phyloP scores from a whole-genome alignment of 2,797 vertebrate species.

The Furcifer pardalis region DNA sequence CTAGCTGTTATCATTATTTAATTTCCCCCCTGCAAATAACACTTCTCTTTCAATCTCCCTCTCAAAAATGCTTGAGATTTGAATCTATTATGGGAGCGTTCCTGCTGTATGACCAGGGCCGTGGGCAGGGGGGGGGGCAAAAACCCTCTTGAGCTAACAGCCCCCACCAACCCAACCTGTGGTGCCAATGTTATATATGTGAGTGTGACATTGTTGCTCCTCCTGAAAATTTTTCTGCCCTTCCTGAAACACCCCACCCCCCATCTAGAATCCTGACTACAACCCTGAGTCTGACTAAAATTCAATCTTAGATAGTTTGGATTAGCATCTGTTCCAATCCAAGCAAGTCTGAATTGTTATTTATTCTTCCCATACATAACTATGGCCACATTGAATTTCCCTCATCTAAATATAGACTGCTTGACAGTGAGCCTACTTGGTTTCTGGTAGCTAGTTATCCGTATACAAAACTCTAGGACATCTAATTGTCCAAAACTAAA shows the following conservation, averaged over 20 bases:
- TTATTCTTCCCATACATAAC: constrained; percentile 6
- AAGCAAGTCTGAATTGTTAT: constrained; percentile 49
- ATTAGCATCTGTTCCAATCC: constrained; percentile 37
- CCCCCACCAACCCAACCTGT: too few relatives aligned
- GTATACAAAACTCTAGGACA: constrained; percentile 13
- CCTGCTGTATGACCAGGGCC: constrained; percentile 18
- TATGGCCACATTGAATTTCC: constrained; percentile 26
- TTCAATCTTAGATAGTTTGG: constrained; percentile 47
- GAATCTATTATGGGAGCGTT: constrained; percentile 36
- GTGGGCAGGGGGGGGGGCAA: too few relatives aligned
- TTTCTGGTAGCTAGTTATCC: constrained; percentile 14
- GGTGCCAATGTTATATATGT: too few relatives aligned
- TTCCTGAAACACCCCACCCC: too few relatives aligned
- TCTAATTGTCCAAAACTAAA: not conserved
- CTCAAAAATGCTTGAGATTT: constrained; percentile 36
- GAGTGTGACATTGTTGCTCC: too few relatives aligned
- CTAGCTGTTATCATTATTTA: constrained; percentile 12
- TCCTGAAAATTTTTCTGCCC: too few relatives aligned
- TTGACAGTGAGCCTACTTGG: constrained; percentile 22
- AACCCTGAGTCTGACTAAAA: too few relatives aligned
- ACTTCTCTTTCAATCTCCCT: constrained; percentile 28
- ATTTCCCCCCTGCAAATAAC: constrained; percentile 28
- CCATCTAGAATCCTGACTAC: too few relatives aligned
- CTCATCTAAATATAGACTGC: constrained; percentile 11
- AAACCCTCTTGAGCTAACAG: too few relatives aligned